Percentiles rank a stretch among this genome's conserved stretches.
These are phyloP conservation scores for Eucidaris tribuloides DNA, from an alignment of 35 echinoderm and acorn worm species.

Conservation along the genomic window DNA sequence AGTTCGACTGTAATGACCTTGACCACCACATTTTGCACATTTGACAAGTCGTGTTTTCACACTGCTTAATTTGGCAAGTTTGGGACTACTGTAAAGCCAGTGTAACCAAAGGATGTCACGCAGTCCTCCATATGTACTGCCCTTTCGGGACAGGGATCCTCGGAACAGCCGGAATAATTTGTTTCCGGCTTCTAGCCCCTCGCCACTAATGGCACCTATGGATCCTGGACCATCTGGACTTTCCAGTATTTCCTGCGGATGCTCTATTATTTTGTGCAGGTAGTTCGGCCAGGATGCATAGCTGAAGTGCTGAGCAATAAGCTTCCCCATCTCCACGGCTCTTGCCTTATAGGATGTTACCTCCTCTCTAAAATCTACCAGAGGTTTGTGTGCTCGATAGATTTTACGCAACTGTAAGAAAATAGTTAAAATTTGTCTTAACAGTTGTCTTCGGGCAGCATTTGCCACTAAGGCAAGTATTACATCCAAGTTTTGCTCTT, in stretches of 20 bases:
- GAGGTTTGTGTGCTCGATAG: background rate
- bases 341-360: background rate
- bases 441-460: background rate
- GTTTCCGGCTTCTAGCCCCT: constrained; percentile 36
- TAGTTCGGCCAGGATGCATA: constrained; percentile 46
- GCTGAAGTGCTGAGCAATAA: background rate
- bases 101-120: constrained; percentile 19
- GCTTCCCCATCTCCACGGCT: constrained; percentile 20
- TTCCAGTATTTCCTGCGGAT: constrained; percentile 32
- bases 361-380: background rate
- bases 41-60: too few relatives aligned
- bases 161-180: constrained; percentile 27
- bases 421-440: background rate
- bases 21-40: too few relatives aligned
- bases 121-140: background rate
- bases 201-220: constrained; percentile 22
- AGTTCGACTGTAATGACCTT: too few relatives aligned
- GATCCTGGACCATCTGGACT: constrained; percentile 21
- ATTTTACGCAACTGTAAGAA: background rate
- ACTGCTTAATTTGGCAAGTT: too few relatives aligned
- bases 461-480: background rate
- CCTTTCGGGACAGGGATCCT: background rate
- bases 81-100: constrained; percentile 44
- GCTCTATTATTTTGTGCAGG: constrained; percentile 46
- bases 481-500: background rate